These are phyloP conservation scores for Pelecanus crispus DNA, from an alignment of 2,113 vertebrate genomes.

Conservation along the genomic window DNA sequence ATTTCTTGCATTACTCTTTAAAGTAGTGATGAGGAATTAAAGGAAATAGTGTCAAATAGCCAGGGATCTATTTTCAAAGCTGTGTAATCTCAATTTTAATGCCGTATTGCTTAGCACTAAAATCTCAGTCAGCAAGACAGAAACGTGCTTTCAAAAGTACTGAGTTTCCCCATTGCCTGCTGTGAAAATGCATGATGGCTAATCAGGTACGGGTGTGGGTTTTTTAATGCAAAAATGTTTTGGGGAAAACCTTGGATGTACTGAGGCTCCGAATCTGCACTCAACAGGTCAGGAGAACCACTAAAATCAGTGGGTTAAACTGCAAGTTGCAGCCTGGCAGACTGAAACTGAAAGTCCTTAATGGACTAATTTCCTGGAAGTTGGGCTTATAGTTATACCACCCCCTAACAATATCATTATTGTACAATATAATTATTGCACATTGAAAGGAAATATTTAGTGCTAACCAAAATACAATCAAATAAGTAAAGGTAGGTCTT, in stretches of 20 bases:
- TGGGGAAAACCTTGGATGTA: neutral
- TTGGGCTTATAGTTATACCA: neutral
- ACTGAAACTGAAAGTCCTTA: neutral
- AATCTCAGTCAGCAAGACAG: neutral
- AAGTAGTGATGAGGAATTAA: neutral
- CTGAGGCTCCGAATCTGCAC: neutral
- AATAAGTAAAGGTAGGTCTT: neutral
- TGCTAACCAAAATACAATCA: neutral
- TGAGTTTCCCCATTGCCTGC: neutral
- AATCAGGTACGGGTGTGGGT: fast-evolving
- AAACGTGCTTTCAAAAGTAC: neutral
- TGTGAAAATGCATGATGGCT: neutral
- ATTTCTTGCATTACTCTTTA: neutral
- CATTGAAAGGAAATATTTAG: neutral
- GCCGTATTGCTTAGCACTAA: neutral
- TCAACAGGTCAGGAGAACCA: neutral
- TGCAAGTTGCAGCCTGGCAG: neutral
- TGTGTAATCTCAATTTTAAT: neutral
- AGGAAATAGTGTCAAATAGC: neutral
- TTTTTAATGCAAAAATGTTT: neutral
- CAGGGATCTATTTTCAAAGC: neutral
- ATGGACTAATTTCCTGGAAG: neutral
- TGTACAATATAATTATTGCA: neutral
- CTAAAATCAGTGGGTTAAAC: neutral
- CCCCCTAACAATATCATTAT: neutral